These are phyloP conservation scores for Drosophila borealis DNA, from an alignment of 2,888 invertebrate genomes.

Conservation along the genomic window DNA sequence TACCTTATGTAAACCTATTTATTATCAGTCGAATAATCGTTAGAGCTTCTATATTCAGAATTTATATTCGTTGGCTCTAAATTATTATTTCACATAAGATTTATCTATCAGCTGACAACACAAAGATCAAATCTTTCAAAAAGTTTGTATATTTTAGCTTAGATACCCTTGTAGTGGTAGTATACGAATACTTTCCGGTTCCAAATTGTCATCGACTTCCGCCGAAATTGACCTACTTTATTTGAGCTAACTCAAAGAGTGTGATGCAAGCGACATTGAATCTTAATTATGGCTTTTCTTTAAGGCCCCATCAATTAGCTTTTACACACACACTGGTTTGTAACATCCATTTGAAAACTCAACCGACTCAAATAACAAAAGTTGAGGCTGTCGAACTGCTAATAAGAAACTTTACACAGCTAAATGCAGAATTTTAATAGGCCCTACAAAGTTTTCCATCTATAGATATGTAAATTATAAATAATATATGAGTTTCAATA, in stretches of 20 bases:
- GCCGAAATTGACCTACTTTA: slow-evolving; percentile 33
- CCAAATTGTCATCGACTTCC: slow-evolving; percentile 13
- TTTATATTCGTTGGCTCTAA: not conserved
- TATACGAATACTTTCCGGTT: slow-evolving; percentile 14
- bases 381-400: slow-evolving; percentile 8
- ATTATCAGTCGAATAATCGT: not conserved
- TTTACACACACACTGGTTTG: slow-evolving; percentile 30
- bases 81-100: not conserved
- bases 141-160: slow-evolving; percentile 2
- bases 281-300: slow-evolving; percentile 63
- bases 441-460: slow-evolving; percentile 13
- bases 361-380: slow-evolving; percentile 2
- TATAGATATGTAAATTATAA: slow-evolving; percentile 36
- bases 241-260: not conserved
- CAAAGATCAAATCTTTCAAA: not conserved
- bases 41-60: too few relatives aligned
- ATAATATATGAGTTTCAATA: slow-evolving; percentile 7
- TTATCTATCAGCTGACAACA: slow-evolving; percentile 5
- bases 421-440: not conserved
- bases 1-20: not conserved
- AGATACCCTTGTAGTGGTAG: too few relatives aligned
- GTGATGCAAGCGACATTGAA: slow-evolving; percentile 61
- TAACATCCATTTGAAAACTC: slow-evolving; percentile 8
- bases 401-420: slow-evolving; percentile 14
- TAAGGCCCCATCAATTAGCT: slow-evolving; percentile 45